Evolutionary conservation across 2,797 vertebrate species (phyloP).

Genomic region (Siniperca scherzeri): DNA sequence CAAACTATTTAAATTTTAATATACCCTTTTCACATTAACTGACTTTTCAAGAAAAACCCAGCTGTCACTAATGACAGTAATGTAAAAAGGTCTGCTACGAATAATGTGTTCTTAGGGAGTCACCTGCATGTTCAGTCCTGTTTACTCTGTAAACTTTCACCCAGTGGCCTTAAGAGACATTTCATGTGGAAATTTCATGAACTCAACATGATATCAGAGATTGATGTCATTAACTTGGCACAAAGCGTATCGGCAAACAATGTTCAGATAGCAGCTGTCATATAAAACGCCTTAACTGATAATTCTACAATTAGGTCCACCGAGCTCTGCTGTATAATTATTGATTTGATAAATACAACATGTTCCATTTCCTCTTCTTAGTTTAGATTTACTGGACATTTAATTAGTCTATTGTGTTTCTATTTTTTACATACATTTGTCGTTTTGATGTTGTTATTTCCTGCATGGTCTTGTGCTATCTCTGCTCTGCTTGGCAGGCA

Average conservation of each 20-base stretch:
- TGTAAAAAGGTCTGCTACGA: neutral
- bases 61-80: neutral
- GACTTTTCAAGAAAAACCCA: neutral
- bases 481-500: neutral
- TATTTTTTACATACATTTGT: neutral
- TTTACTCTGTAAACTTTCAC: conserved; percentile 16
- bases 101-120: neutral
- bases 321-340: neutral
- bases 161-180: neutral
- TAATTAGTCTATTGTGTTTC: too few species aligned
- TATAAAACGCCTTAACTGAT: neutral
- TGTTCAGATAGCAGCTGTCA: neutral
- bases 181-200: neutral
- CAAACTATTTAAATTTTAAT: neutral
- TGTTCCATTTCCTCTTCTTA: neutral
- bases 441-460: too few species aligned
- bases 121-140: neutral
- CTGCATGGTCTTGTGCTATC: too few species aligned
- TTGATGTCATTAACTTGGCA: neutral
- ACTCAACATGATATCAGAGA: neutral
- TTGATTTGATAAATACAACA: neutral
- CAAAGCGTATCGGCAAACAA: rapidly evolving
- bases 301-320: neutral
- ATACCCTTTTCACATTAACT: neutral
- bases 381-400: too few species aligned